A percentile compares a stretch with the other conserved stretches of the same genome.
Evolutionary conservation across 2,113 vertebrate species (phyloP).

Genomic region (Condylura cristata): DNA sequence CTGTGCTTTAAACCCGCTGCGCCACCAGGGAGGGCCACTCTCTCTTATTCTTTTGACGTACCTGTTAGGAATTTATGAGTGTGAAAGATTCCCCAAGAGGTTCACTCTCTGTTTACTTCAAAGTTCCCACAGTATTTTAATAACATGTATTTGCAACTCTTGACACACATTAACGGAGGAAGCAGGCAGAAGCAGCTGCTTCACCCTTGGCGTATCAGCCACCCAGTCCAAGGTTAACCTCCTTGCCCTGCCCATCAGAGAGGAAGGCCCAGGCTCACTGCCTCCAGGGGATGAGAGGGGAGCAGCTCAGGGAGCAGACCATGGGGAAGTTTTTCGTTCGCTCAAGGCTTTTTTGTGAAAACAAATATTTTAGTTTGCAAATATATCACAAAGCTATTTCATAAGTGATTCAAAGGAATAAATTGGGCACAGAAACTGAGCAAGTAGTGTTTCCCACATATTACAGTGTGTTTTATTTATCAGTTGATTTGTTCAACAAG

Average conservation of each 20-base stretch:
- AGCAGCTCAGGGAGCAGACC: background rate
- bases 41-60: background rate
- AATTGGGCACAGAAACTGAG: background rate
- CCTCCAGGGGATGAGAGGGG: background rate
- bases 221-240: background rate
- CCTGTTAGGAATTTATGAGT: background rate
- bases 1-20: too few relatives aligned
- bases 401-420: background rate
- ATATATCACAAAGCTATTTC: background rate
- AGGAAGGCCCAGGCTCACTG: slow-evolving; percentile 46
- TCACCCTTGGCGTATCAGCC: slow-evolving; percentile 35
- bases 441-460: background rate
- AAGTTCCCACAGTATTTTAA: background rate
- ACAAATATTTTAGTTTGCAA: background rate
- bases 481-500: background rate
- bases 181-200: slow-evolving; percentile 13
- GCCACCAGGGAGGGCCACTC: too few relatives aligned
- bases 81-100: background rate
- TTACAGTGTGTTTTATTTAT: background rate
- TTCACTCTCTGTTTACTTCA: background rate
- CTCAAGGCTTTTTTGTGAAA: background rate
- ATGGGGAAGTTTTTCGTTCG: background rate
- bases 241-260: background rate
- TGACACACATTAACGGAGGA: background rate
- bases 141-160: slow-evolving; percentile 3